Evolutionary conservation across 2,113 vertebrate genomes (phyloP).

Genomic region (Meleagris gallopavo): DNA sequence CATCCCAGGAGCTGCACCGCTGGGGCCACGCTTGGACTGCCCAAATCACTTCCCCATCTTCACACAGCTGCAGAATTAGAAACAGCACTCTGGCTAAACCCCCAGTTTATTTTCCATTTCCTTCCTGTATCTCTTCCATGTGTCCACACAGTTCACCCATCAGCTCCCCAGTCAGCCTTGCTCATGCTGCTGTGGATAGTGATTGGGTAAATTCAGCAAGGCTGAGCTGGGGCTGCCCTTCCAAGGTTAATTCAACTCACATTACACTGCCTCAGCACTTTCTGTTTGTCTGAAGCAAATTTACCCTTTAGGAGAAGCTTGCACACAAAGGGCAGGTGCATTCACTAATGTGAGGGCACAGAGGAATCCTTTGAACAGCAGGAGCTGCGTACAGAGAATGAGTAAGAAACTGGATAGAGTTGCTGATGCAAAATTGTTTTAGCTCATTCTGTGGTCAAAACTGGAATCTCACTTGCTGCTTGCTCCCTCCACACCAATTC

Average conservation of each 20-base stretch:
- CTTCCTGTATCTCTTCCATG: not conserved
- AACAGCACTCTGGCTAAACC: not conserved
- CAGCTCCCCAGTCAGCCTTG: not conserved
- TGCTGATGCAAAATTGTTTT: not conserved
- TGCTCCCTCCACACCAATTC: constrained; percentile 12
- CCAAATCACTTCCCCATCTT: not conserved
- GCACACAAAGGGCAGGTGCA: not conserved
- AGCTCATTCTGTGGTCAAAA: constrained; percentile 33
- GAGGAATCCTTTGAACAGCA: not conserved
- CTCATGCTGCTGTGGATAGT: accelerated
- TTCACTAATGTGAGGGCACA: not conserved
- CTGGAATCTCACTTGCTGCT: not conserved
- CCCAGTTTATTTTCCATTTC: not conserved
- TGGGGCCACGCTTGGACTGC: not conserved
- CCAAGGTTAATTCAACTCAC: not conserved
- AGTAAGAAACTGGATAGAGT: not conserved
- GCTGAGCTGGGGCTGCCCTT: not conserved
- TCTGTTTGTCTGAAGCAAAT: not conserved
- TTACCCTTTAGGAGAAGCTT: not conserved
- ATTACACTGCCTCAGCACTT: not conserved
- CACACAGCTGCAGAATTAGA: not conserved
- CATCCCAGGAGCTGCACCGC: not conserved
- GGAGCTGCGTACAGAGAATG: not conserved
- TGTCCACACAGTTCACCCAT: not conserved
- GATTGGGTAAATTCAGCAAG: not conserved